Evolutionary conservation across 2,113 vertebrate genomes (phyloP).

Genomic region (Colaptes auratus): DNA sequence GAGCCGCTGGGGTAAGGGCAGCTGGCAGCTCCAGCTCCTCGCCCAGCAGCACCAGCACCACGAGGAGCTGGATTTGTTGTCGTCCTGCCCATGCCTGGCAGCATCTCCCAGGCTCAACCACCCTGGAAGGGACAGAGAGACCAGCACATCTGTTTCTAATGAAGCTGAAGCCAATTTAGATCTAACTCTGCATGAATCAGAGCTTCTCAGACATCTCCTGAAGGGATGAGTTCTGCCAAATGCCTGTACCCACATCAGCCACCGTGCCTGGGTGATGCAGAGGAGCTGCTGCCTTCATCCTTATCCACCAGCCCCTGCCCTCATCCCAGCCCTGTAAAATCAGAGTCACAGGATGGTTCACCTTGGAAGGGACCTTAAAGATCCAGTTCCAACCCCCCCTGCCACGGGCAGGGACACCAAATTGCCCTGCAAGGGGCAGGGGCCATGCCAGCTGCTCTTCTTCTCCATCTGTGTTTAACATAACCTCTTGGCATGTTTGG

Average conservation of each 20-base stretch:
- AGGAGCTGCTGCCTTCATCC: rapidly evolving
- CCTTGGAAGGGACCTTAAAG: no score
- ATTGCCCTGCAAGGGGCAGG: not conserved
- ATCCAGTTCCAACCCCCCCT: no score
- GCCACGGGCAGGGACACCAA: no score
- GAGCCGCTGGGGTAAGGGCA: not conserved
- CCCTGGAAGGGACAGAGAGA: not conserved
- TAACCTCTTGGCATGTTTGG: rapidly evolving
- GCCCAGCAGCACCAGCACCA: not conserved
- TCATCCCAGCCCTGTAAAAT: not conserved
- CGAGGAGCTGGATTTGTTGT: not conserved
- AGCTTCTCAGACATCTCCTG: not conserved
- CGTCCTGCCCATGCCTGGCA: not conserved
- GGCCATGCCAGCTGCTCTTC: not conserved
- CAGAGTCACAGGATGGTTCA: no score
- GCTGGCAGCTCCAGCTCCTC: not conserved
- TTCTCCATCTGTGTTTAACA: rapidly evolving
- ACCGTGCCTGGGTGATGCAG: no score
- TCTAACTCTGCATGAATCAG: not conserved
- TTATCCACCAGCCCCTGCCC: not conserved
- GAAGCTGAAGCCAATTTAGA: not conserved
- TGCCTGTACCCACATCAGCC: no score
- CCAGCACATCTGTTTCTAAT: not conserved
- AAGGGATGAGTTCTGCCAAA: not conserved
- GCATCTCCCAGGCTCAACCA: not conserved